phyloP scores from a whole-genome alignment of 2,797 vertebrate genomes.

The Sebastolobus altivelis region DNA sequence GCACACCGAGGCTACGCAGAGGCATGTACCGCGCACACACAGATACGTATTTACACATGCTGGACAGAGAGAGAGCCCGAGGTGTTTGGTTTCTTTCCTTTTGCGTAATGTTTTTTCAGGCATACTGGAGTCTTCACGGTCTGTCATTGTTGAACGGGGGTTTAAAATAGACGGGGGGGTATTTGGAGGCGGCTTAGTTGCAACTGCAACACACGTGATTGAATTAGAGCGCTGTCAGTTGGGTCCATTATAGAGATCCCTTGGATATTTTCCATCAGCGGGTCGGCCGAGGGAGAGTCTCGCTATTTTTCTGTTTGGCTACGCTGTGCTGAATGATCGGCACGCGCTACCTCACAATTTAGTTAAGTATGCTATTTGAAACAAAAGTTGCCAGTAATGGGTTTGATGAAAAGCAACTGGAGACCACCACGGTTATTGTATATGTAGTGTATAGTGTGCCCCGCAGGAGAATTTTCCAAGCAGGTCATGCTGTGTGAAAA shows the following conservation, averaged over 20 bases:
- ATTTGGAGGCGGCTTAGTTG: constrained; percentile 77
- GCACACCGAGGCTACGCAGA: constrained; percentile 1
- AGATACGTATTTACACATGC: constrained; percentile 36
- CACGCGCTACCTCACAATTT: constrained; percentile 3
- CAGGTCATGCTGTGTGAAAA: constrained; percentile 32
- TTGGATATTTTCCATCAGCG: constrained; percentile 79
- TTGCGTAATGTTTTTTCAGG: constrained; percentile 80
- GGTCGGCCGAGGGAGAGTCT: constrained; percentile 52
- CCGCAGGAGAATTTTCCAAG: constrained; percentile 8
- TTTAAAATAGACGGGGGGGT: constrained; percentile 74
- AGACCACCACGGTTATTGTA: background rate
- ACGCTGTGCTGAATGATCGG: constrained; percentile 12
- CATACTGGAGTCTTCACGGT: constrained; percentile 65
- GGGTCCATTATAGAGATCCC: constrained; percentile 68
- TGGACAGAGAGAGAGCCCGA: background rate
- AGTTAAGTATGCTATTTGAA: constrained; percentile 2
- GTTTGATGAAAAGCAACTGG: constrained; percentile 24
- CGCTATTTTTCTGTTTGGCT: constrained; percentile 40
- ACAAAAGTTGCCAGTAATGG: constrained; percentile 17
- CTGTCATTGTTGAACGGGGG: constrained; percentile 71
- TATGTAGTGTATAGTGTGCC: background rate
- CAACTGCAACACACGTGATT: constrained; percentile 73
- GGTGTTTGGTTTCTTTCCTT: constrained; percentile 70
- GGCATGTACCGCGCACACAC: constrained; percentile 9
- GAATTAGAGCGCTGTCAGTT: constrained; percentile 78